Evolutionary conservation across 2,113 vertebrate genomes (phyloP).

Genomic region (Psettodes erumei): DNA sequence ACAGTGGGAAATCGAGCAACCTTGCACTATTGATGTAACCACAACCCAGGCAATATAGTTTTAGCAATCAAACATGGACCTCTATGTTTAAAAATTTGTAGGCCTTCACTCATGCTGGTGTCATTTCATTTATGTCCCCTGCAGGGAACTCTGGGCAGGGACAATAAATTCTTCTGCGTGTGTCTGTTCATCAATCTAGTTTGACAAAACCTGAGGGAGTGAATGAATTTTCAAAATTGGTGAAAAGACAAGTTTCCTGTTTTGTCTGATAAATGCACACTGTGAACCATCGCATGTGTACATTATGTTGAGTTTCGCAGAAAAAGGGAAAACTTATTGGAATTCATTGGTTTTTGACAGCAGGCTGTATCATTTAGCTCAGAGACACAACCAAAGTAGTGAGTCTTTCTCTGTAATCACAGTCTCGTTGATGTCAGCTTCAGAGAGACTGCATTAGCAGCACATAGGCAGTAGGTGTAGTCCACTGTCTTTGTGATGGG

Average conservation of each 20-base stretch:
- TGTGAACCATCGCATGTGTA: neutral
- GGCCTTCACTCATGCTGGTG: neutral
- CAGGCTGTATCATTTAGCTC: neutral
- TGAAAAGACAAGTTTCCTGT: neutral
- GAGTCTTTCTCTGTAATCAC: neutral
- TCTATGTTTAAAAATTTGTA: conserved; percentile 8
- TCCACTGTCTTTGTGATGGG: too few species aligned
- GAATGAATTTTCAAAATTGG: conserved; percentile 26
- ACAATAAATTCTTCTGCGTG: neutral
- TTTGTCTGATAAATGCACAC: neutral
- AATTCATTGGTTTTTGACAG: neutral
- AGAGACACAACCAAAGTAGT: neutral
- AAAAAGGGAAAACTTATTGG: neutral
- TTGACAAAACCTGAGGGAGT: conserved; percentile 19
- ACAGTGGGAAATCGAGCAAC: conserved; percentile 39
- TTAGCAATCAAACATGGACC: conserved; percentile 12
- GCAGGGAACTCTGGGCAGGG: neutral
- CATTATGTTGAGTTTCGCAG: neutral
- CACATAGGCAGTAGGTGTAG: neutral
- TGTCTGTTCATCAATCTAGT: conserved; percentile 12
- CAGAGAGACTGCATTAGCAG: neutral
- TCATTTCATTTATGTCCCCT: conserved; percentile 23
- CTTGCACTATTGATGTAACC: conserved; percentile 48
- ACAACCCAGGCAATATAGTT: conserved; percentile 2
- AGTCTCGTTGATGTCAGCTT: neutral